These are phyloP conservation scores for Augochlorella aurata DNA, from an alignment of 2,888 invertebrate genomes.

Conservation along the genomic window DNA sequence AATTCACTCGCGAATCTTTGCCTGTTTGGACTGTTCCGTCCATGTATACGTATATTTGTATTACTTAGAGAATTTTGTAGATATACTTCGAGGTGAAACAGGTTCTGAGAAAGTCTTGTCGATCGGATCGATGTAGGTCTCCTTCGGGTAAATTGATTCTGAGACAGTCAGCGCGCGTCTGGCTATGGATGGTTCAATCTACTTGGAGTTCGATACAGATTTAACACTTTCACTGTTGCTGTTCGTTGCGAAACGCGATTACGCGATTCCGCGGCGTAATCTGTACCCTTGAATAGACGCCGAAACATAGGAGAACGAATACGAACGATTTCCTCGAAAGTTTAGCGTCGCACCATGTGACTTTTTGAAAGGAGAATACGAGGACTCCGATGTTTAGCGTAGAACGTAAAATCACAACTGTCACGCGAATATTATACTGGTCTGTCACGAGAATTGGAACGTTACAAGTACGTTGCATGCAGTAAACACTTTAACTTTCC, in stretches of 20 bases:
- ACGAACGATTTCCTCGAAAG: background rate
- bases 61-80: background rate
- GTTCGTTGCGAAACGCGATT: background rate
- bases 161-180: slow-evolving; percentile 6
- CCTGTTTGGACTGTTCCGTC: background rate
- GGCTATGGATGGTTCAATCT: background rate
- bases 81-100: background rate
- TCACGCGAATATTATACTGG: slow-evolving; percentile 23
- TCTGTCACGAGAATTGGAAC: background rate
- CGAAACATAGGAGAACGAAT: background rate
- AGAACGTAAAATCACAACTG: slow-evolving; percentile 1
- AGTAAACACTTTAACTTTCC: slow-evolving; percentile 6
- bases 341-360: background rate
- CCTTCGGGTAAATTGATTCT: background rate
- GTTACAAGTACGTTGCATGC: background rate
- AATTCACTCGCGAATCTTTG: background rate
- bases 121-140: background rate
- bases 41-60: background rate
- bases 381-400: background rate
- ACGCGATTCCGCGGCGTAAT: too few relatives aligned
- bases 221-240: background rate
- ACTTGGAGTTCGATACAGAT: background rate
- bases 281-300: background rate
- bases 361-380: background rate
- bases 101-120: background rate